Conservation (phyloP, 2,113 vertebrate species). For the Motacilla alba region DNA sequence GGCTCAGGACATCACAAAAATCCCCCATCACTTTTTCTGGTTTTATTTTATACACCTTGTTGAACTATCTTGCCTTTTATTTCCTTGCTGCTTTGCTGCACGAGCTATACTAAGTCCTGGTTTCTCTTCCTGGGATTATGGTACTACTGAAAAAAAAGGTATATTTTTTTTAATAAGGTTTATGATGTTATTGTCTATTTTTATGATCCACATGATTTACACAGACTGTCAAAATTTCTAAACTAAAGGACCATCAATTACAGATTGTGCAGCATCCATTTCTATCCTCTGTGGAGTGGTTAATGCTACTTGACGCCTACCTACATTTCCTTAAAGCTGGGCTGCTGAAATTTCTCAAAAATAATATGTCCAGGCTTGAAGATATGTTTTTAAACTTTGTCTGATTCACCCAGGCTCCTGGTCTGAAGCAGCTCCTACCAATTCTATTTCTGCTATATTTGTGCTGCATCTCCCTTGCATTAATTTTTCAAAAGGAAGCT, state of each 20-base stretch:
- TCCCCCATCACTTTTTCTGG: background rate
- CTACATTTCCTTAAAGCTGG: background rate
- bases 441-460: background rate
- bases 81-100: background rate
- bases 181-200: background rate
- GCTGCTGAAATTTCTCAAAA: background rate
- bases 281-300: background rate
- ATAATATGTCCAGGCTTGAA: background rate
- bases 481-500: background rate
- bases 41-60: background rate
- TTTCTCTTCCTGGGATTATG: background rate
- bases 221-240: background rate
- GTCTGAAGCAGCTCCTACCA: background rate
- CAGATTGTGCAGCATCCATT: background rate
- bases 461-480: background rate
- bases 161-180: background rate
- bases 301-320: background rate
- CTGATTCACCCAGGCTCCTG: background rate
- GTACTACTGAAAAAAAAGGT: background rate
- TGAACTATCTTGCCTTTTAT: background rate
- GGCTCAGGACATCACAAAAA: background rate
- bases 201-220: background rate
- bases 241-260: background rate
- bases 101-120: background rate
- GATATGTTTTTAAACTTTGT: background rate